These are phyloP conservation scores for Muscicapa adusta DNA, from an alignment of 2,113 vertebrate genomes.

Conservation along the genomic window DNA sequence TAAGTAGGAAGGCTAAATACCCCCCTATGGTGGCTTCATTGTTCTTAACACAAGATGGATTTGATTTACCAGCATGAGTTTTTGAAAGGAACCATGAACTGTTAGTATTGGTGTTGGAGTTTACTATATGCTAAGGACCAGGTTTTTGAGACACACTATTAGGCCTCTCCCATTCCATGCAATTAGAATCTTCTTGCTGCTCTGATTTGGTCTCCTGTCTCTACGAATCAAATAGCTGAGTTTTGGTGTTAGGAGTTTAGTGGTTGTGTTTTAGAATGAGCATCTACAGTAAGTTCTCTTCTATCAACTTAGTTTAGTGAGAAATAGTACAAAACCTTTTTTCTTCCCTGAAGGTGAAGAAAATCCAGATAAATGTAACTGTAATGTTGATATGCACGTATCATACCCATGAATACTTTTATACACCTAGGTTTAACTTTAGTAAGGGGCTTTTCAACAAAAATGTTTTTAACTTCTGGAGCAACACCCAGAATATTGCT, in stretches of 20 bases:
- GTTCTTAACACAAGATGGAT: slow-evolving; percentile 32
- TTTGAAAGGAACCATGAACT: slow-evolving; percentile 1
- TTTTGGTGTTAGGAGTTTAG: background rate
- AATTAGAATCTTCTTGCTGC: background rate
- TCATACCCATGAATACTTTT: background rate
- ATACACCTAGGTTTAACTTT: background rate
- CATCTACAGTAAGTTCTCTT: background rate
- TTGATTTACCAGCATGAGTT: slow-evolving; percentile 40
- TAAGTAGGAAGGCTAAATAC: slow-evolving; percentile 28
- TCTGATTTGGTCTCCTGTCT: background rate
- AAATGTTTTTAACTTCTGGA: background rate
- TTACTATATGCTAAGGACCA: background rate
- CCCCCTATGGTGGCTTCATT: slow-evolving; percentile 43
- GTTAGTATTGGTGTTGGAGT: background rate
- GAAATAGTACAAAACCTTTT: background rate
- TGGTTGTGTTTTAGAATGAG: background rate
- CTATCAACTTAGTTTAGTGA: background rate
- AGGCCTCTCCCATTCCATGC: background rate
- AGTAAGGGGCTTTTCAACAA: background rate
- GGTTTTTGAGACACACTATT: background rate
- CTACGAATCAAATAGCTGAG: background rate
- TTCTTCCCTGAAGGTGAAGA: background rate
- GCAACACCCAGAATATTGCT: background rate
- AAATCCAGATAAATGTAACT: background rate
- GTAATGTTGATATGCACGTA: background rate